These are phyloP conservation scores for Misgurnus anguillicaudatus DNA, from an alignment of 2,113 vertebrate species.

Conservation along the genomic window DNA sequence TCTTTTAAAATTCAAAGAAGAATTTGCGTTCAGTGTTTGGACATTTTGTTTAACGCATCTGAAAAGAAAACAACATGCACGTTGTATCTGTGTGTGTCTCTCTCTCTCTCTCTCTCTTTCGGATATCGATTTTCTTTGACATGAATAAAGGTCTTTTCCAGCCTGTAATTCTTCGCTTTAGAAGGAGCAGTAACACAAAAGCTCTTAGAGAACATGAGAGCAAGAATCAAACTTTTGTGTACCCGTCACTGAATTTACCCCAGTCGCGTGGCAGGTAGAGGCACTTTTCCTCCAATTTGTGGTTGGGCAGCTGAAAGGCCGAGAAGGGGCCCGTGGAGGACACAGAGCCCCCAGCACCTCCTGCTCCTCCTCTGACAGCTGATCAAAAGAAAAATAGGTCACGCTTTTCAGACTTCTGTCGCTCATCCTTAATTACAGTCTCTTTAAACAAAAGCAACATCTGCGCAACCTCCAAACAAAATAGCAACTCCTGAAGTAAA, in stretches of 20 bases:
- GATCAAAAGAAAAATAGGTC: conserved; percentile 84
- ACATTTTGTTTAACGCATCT: not conserved
- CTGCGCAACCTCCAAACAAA: conserved; percentile 79
- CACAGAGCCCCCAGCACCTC: conserved; percentile 63
- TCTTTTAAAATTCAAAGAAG: not conserved
- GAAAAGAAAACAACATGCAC: conserved; percentile 8
- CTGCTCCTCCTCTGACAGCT: conserved; percentile 79
- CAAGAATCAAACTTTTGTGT: conserved; percentile 19
- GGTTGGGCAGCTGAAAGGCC: conserved; percentile 77
- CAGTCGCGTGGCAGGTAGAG: conserved; percentile 38
- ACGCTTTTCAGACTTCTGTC: conserved; percentile 81
- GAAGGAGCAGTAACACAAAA: conserved; percentile 34
- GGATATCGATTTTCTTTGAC: conserved; percentile 44
- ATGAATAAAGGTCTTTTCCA: conserved; percentile 51
- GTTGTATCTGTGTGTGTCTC: not conserved
- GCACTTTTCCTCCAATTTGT: conserved; percentile 64
- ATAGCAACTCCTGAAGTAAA: conserved; percentile 65
- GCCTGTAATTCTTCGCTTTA: conserved; percentile 26
- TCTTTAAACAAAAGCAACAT: conserved; percentile 84
- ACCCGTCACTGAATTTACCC: conserved; percentile 5
- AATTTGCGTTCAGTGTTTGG: not conserved
- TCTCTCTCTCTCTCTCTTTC: conserved; percentile 22
- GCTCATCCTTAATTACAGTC: conserved; percentile 80
- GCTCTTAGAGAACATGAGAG: conserved; percentile 12
- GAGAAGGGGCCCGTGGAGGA: conserved; percentile 64